Conservation (phyloP, 2,888 invertebrate genomes). For the Phoronis australis region DNA sequence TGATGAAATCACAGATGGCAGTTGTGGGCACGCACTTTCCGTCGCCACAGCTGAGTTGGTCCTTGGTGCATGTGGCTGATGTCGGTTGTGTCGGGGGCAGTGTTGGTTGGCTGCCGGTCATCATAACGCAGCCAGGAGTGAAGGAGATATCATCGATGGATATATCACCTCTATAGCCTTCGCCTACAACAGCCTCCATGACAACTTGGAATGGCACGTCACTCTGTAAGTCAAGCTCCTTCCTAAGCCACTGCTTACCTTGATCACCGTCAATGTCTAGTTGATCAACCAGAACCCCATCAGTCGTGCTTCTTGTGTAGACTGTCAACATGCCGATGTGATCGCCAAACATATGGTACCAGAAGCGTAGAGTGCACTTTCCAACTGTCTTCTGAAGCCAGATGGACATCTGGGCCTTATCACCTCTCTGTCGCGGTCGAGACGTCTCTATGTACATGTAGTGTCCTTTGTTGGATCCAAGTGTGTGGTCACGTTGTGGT, state of each 20-base stretch:
- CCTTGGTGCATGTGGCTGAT: not conserved
- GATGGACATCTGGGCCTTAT: slow-evolving; percentile 25
- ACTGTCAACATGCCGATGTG: slow-evolving; percentile 11
- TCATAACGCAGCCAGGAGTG: slow-evolving; percentile 34
- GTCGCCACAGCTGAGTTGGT: slow-evolving; percentile 11
- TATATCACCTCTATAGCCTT: slow-evolving; percentile 32
- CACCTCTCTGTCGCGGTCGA: slow-evolving; percentile 25
- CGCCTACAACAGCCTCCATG: slow-evolving; percentile 36
- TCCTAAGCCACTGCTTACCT: slow-evolving; percentile 9
- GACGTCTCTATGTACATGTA: slow-evolving; percentile 39
- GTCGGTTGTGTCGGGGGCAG: slow-evolving; percentile 1
- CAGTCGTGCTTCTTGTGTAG: slow-evolving; percentile 3
- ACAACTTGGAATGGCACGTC: slow-evolving; percentile 26
- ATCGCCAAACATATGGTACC: slow-evolving; percentile 16
- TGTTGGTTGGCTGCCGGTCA: slow-evolving; percentile 15
- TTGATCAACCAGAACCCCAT: not conserved
- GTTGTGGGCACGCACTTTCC: slow-evolving; percentile 7
- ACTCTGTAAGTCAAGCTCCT: slow-evolving; percentile 8
- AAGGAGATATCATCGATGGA: slow-evolving; percentile 45
- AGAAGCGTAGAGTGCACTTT: slow-evolving; percentile 19
- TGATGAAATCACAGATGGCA: slow-evolving; percentile 9
- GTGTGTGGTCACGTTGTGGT: slow-evolving; percentile 45
- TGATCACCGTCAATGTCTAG: slow-evolving; percentile 4
- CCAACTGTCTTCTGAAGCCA: slow-evolving; percentile 20
- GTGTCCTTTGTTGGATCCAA: slow-evolving; percentile 46